phyloP scores from a whole-genome alignment of 2,113 vertebrate species.

The Drymodes brunneopygia region DNA sequence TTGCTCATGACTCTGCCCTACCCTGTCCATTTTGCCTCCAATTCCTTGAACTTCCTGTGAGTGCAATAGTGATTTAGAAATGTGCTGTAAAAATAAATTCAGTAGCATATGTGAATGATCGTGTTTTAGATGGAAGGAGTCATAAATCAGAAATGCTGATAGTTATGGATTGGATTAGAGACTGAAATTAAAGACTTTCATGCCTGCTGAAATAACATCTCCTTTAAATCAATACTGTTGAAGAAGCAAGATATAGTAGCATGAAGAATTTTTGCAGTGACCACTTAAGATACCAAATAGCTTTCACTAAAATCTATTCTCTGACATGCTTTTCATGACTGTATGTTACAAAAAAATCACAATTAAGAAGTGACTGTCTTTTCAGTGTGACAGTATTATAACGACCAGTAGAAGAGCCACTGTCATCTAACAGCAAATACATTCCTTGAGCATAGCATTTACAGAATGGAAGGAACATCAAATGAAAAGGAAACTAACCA shows the following conservation, averaged over 20 bases:
- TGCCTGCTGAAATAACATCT: not conserved
- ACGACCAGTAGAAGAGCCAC: not conserved
- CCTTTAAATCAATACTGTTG: not conserved
- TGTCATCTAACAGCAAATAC: not conserved
- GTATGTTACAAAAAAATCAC: not conserved
- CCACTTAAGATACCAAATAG: not conserved
- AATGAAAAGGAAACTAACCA: not conserved
- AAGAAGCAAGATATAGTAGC: not conserved
- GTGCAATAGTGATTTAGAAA: not conserved
- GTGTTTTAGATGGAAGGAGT: not conserved
- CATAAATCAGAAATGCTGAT: not conserved
- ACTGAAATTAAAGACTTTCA: not conserved
- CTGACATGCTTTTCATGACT: not conserved
- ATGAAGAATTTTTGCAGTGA: not conserved
- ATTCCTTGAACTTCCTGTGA: not conserved
- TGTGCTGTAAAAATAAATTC: not conserved
- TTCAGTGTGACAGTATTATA: not conserved
- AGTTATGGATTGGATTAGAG: not conserved
- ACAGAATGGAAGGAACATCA: not conserved
- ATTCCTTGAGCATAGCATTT: not conserved
- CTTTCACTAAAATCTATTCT: not conserved
- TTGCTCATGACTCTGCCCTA: not conserved
- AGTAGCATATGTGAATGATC: not conserved
- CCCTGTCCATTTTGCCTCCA: not conserved
- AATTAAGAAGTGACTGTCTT: not conserved